Evolutionary conservation across 2,888 invertebrate species (phyloP).

Genomic region (Oligia latruncula): DNA sequence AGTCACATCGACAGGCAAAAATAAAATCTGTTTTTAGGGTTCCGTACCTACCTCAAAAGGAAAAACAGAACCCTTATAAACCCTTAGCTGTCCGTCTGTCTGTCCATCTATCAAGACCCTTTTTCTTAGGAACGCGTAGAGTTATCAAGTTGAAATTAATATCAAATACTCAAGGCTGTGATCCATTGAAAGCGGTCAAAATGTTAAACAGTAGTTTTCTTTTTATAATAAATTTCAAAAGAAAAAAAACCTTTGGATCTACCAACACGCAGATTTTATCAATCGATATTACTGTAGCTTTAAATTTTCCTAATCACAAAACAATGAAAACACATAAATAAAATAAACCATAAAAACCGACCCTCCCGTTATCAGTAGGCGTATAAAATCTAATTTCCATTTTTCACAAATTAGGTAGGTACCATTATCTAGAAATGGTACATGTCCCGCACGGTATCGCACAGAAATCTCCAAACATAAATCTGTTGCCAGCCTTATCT

Average conservation of each 20-base stretch:
- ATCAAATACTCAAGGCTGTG: too few relatives aligned
- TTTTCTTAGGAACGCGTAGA: too few relatives aligned
- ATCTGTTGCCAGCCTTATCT: constrained; percentile 78
- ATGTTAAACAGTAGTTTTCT: neutral
- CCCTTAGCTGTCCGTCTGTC: too few relatives aligned
- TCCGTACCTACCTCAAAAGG: too few relatives aligned
- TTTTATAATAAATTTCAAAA: neutral
- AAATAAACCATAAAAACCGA: constrained; percentile 22
- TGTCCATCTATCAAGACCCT: too few relatives aligned
- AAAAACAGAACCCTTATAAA: too few relatives aligned
- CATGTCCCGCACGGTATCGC: constrained; percentile 71
- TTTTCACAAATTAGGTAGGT: constrained; percentile 53
- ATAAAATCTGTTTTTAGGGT: too few relatives aligned
- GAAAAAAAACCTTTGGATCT: neutral
- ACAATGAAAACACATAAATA: constrained; percentile 18
- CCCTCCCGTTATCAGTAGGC: constrained; percentile 34
- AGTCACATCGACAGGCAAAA: too few relatives aligned
- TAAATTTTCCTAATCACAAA: neutral
- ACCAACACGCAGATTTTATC: neutral
- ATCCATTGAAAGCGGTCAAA: too few relatives aligned
- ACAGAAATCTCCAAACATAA: constrained; percentile 80
- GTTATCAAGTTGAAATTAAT: too few relatives aligned
- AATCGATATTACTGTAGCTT: neutral
- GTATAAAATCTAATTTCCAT: constrained; percentile 43
- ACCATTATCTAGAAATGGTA: constrained; percentile 49